A percentile compares a stretch with the other conserved stretches of the same genome.
phyloP scores from a whole-genome alignment of 2,888 invertebrate genomes.

The Zaprionus bogoriensis region DNA sequence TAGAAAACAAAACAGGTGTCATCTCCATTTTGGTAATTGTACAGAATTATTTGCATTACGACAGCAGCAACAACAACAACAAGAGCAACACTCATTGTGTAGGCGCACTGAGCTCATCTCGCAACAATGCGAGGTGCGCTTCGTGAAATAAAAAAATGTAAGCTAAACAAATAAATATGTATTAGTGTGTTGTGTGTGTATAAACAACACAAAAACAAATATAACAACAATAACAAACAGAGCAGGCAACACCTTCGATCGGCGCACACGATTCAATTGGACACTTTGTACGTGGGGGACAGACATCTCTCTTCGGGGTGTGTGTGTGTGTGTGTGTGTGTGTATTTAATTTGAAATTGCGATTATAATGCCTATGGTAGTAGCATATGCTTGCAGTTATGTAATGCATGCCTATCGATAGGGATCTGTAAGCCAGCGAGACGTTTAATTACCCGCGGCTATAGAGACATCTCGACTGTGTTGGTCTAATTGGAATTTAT shows the following conservation, averaged over 20 bases:
- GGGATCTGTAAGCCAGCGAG: constrained; percentile 31
- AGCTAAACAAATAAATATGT: constrained; percentile 26
- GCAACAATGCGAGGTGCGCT: constrained; percentile 61
- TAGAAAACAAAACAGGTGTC: constrained; percentile 57
- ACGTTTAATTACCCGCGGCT: constrained; percentile 33
- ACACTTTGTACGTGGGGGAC: constrained; percentile 53
- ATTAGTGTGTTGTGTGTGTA: constrained; percentile 1
- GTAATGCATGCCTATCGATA: constrained; percentile 47
- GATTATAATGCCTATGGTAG: constrained; percentile 42
- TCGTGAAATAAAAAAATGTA: constrained; percentile 18
- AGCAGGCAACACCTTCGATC: constrained; percentile 51
- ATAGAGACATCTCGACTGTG: constrained; percentile 5
- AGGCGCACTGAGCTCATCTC: constrained; percentile 72
- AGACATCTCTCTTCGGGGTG: too few species aligned
- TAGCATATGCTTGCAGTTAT: constrained; percentile 21
- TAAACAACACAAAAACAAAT: neutral
- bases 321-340: too few species aligned
- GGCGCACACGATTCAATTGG: constrained; percentile 50
- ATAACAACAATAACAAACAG: constrained; percentile 4
- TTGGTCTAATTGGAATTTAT: constrained; percentile 43
- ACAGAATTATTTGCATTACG: constrained; percentile 52
- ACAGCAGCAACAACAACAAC: constrained; percentile 7
- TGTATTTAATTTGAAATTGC: constrained; percentile 44
- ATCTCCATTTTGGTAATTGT: constrained; percentile 68
- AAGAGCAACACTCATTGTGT: constrained; percentile 33